Percentiles rank a stretch among this genome's conserved stretches.
phyloP scores from a whole-genome alignment of 1,140 invertebrate species.

The Drosophila micromelanica region DNA sequence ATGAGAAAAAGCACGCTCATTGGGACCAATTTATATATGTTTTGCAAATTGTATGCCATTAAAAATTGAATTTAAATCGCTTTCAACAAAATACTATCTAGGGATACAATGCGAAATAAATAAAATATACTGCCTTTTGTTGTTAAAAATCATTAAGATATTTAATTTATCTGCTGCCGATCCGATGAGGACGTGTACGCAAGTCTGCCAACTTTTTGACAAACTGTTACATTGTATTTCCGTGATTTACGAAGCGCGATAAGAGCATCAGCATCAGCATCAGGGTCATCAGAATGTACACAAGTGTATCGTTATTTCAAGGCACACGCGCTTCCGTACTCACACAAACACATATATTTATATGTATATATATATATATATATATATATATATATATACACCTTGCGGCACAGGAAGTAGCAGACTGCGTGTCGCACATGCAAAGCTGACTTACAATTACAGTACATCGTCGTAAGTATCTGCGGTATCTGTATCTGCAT shows the following conservation, averaged over 20 bases:
- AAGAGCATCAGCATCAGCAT: constrained; percentile 24
- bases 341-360: constrained; percentile 15
- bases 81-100: constrained; percentile 3
- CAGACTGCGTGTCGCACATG: constrained; percentile 43
- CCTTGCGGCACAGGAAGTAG: constrained; percentile 3
- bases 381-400: no score
- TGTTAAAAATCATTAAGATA: constrained; percentile 60
- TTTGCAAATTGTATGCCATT: constrained; percentile 9
- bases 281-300: constrained; percentile 32
- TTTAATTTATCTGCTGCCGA: constrained; percentile 40
- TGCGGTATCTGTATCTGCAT: constrained; percentile 25
- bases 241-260: constrained; percentile 47
- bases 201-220: constrained; percentile 55
- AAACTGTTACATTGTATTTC: constrained; percentile 63
- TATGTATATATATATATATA: not conserved
- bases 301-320: constrained; percentile 53
- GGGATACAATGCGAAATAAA: constrained; percentile 28
- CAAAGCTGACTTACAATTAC: constrained; percentile 58
- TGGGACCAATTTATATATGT: constrained; percentile 7
- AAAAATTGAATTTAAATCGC: constrained; percentile 15
- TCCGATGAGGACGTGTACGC: constrained; percentile 4
- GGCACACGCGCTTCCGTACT: constrained; percentile 40
- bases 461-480: constrained; percentile 9
- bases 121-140: constrained; percentile 39
- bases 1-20: not conserved